A percentile compares a stretch with the other conserved stretches of the same genome.
These are phyloP conservation scores for Meliscaeva auricollis DNA, from an alignment of 2,888 invertebrate species.

Conservation along the genomic window DNA sequence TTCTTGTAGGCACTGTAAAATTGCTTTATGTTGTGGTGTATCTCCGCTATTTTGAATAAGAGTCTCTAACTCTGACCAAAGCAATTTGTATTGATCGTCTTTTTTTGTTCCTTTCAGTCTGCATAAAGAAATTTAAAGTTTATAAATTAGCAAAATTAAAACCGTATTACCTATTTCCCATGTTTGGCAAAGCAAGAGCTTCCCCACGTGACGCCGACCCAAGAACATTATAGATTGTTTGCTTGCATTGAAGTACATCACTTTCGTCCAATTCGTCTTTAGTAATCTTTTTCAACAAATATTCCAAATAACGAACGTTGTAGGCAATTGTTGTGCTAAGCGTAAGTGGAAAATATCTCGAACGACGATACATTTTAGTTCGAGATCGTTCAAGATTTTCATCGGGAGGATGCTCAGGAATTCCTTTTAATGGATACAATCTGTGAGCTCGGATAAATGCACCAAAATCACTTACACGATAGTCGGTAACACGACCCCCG, in stretches of 20 bases:
- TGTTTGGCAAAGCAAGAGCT: conserved; percentile 89
- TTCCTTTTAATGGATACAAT: conserved; percentile 89
- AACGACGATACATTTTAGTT: conserved; percentile 89
- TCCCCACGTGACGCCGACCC: conserved; percentile 94
- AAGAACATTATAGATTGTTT: conserved; percentile 92
- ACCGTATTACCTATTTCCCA: conserved; percentile 86
- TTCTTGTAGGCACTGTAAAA: conserved; percentile 92
- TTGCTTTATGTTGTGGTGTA: conserved; percentile 90
- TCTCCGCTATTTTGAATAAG: conserved; percentile 91
- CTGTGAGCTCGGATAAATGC: conserved; percentile 93
- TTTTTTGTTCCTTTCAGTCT: conserved; percentile 85
- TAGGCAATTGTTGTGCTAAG: conserved; percentile 95
- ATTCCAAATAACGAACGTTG: conserved; percentile 92
- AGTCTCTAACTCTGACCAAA: conserved; percentile 95
- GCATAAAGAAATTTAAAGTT: not conserved
- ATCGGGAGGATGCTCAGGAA: conserved; percentile 78
- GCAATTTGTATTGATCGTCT: conserved; percentile 95
- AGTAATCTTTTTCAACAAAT: conserved; percentile 90
- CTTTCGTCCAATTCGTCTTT: conserved; percentile 94
- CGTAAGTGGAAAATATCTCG: conserved; percentile 95
- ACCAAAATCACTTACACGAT: conserved; percentile 93
- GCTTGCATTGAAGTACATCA: conserved; percentile 93
- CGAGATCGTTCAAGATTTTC: conserved; percentile 87
- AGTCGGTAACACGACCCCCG: conserved; percentile 97
- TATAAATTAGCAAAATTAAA: not conserved